These are phyloP conservation scores for Campodea augens DNA, from an alignment of 1,140 invertebrate species.

Conservation along the genomic window DNA sequence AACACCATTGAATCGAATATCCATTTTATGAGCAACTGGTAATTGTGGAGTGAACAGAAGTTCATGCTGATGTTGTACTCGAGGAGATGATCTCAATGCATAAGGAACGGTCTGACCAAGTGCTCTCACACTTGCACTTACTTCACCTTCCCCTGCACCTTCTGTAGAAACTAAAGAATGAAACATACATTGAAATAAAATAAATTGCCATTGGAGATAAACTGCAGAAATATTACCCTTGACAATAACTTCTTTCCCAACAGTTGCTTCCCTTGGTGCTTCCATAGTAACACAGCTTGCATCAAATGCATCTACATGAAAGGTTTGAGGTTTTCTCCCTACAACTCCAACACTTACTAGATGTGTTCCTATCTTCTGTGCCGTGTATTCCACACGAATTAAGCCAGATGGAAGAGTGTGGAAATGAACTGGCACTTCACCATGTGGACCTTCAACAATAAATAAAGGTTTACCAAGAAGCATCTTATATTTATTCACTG, in stretches of 20 bases:
- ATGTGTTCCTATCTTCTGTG: slow-evolving; percentile 38
- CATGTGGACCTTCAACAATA: slow-evolving; percentile 31
- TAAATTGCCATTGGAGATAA: too few species aligned
- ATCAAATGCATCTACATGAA: slow-evolving; percentile 68
- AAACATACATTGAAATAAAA: slow-evolving; percentile 11
- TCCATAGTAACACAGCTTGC: slow-evolving; percentile 62
- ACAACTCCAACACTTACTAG: slow-evolving; percentile 26
- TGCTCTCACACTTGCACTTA: slow-evolving; percentile 55
- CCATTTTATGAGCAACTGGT: slow-evolving; percentile 60
- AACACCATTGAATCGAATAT: slow-evolving; percentile 54
- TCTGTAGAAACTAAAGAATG: slow-evolving; percentile 41
- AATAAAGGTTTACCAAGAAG: too few species aligned
- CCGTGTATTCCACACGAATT: slow-evolving; percentile 33
- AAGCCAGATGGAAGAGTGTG: slow-evolving; percentile 29
- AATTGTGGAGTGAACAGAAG: slow-evolving; percentile 67
- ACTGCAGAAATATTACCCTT: slow-evolving; percentile 31
- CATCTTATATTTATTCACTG: too few species aligned
- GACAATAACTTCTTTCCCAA: slow-evolving; percentile 61
- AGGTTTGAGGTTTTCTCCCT: slow-evolving; percentile 36
- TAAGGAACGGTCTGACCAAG: slow-evolving; percentile 60
- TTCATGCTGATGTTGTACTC: too few species aligned
- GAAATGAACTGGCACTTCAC: slow-evolving; percentile 29
- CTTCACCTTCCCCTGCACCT: slow-evolving; percentile 56
- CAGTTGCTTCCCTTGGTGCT: slow-evolving; percentile 56
- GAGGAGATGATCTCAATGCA: too few species aligned